These are phyloP conservation scores for Eulemur coronatus DNA, from an alignment of 2,797 vertebrate genomes.

Conservation along the genomic window DNA sequence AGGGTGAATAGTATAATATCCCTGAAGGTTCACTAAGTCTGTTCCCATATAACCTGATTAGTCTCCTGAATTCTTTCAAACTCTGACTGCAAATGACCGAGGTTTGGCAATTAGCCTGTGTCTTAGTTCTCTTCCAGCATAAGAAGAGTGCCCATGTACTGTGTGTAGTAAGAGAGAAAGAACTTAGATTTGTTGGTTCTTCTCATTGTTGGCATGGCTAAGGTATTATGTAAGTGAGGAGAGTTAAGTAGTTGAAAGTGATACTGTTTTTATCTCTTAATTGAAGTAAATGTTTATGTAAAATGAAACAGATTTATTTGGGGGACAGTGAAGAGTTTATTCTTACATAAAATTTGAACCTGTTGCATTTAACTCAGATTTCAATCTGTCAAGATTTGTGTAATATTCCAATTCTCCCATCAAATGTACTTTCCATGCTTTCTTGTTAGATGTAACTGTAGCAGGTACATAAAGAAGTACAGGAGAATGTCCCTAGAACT, in stretches of 20 bases:
- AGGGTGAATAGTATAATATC: neutral
- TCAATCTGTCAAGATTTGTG: slow-evolving; percentile 1
- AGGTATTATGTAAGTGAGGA: neutral
- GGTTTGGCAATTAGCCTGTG: neutral
- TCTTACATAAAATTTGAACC: slow-evolving; percentile 16
- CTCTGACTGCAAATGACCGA: slow-evolving; percentile 7
- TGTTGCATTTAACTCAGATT: slow-evolving; percentile 20
- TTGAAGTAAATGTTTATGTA: neutral
- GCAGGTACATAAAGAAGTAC: neutral
- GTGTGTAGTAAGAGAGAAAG: neutral
- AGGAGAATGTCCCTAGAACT: neutral
- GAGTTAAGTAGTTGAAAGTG: neutral
- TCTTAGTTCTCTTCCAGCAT: neutral
- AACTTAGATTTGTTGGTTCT: neutral
- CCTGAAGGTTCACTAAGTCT: neutral
- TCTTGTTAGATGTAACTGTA: neutral
- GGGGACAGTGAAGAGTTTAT: neutral
- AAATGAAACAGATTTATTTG: slow-evolving; percentile 5
- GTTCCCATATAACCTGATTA: neutral
- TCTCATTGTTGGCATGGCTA: neutral
- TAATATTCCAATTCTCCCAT: neutral
- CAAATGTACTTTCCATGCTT: neutral
- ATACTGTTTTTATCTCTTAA: slow-evolving; percentile 4
- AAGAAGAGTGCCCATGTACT: neutral
- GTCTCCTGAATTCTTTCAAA: neutral